Percentiles rank a stretch among this genome's conserved stretches.
These are phyloP conservation scores for Limnephilus marmoratus DNA, from an alignment of 2,888 invertebrate species.

Conservation along the genomic window DNA sequence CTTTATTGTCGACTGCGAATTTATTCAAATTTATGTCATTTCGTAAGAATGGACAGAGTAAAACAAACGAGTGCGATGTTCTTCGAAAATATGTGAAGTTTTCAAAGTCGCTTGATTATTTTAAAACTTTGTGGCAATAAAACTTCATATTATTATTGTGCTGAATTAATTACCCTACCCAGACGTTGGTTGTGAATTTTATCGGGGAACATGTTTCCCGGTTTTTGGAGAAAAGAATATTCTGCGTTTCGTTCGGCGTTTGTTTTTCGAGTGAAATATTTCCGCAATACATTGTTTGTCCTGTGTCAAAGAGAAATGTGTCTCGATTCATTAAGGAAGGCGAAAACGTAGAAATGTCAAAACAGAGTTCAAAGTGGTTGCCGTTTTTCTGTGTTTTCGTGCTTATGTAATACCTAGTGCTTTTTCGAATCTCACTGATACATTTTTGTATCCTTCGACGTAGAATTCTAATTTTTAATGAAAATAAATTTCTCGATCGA, in stretches of 20 bases:
- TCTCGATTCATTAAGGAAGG: background rate
- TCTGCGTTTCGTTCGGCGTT: slow-evolving; percentile 14
- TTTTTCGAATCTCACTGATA: background rate
- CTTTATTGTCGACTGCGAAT: background rate
- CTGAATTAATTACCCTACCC: background rate
- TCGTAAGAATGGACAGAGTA: slow-evolving; percentile 3
- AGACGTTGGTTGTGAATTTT: background rate
- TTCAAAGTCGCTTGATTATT: background rate
- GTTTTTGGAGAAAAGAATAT: background rate
- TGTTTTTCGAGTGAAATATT: slow-evolving; percentile 38
- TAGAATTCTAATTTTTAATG: background rate
- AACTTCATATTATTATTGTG: background rate
- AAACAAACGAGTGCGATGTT: slow-evolving; percentile 19
- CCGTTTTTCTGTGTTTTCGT: background rate
- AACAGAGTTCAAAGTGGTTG: slow-evolving; percentile 6
- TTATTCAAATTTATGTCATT: background rate
- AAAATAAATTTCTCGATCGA: background rate
- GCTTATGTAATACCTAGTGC: background rate
- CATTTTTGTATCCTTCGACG: background rate
- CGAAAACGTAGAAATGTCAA: background rate
- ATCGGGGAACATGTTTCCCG: background rate
- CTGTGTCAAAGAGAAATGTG: background rate
- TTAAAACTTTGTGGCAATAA: slow-evolving; percentile 2
- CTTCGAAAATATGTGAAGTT: background rate
- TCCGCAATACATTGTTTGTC: background rate